A percentile compares a stretch with the other conserved stretches of the same genome.
Conservation (phyloP, 2,797 vertebrate genomes). For the Heterohyrax brucei region DNA sequence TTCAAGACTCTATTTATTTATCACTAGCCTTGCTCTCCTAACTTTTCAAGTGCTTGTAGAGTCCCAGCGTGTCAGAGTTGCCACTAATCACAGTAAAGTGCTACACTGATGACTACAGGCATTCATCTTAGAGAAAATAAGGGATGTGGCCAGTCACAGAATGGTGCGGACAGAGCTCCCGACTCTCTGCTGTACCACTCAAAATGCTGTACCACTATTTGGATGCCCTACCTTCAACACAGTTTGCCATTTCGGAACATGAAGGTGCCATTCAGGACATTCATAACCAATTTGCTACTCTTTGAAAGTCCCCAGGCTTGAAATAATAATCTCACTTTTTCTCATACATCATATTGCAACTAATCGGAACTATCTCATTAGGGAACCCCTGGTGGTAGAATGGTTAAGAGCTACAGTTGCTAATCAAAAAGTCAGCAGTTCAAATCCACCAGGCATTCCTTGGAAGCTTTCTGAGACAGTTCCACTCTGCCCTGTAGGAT, state of each 20-base stretch:
- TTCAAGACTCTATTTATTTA: neutral
- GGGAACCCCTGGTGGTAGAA: too few species aligned
- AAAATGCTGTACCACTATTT: neutral
- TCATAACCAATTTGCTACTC: neutral
- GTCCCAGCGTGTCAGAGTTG: neutral
- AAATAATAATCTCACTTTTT: neutral
- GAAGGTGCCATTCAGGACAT: neutral
- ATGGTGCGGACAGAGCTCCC: neutral
- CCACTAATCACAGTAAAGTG: neutral
- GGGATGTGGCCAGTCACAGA: neutral
- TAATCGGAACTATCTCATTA: neutral
- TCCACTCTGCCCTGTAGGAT: too few species aligned
- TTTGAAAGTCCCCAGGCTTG: neutral
- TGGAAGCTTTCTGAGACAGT: too few species aligned
- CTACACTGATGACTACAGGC: neutral
- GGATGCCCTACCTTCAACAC: too few species aligned
- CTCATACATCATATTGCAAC: neutral
- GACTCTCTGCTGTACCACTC: neutral
- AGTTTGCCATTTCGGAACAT: neutral
- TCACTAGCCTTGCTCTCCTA: neutral
- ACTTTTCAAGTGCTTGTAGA: neutral
- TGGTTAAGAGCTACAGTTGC: too few species aligned
- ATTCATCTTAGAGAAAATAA: neutral
- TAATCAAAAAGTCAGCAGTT: too few species aligned
- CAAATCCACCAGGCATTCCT: too few species aligned